Conservation (phyloP, 2,113 vertebrate species). For the Solea solea region DNA sequence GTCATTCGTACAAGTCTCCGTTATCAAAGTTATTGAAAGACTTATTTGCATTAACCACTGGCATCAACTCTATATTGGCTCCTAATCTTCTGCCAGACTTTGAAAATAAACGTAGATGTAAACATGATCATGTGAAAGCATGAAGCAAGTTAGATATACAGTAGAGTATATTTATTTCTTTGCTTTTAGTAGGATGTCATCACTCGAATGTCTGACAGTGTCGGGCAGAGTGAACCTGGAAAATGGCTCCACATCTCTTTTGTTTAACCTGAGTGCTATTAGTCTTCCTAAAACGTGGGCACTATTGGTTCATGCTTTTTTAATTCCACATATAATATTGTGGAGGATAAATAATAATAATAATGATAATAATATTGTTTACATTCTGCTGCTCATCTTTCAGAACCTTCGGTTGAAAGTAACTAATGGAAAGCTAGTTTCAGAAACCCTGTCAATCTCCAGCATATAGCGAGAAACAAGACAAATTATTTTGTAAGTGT, state of each 20-base stretch:
- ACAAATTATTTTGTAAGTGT: background rate
- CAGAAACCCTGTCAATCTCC: background rate
- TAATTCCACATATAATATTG: background rate
- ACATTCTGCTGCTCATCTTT: background rate
- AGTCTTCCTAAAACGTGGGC: background rate
- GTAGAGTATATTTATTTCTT: background rate
- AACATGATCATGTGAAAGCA: constrained; percentile 17
- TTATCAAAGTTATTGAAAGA: constrained; percentile 37
- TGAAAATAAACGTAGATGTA: constrained; percentile 14
- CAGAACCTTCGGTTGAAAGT: background rate
- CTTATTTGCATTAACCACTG: constrained; percentile 10
- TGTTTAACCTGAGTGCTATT: too few relatives aligned
- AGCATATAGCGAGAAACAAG: background rate
- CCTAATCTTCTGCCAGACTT: constrained; percentile 9
- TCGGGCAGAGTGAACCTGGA: too few relatives aligned
- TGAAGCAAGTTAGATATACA: constrained; percentile 4
- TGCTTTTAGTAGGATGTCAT: background rate
- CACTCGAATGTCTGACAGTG: background rate
- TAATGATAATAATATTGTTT: background rate
- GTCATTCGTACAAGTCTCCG: constrained; percentile 29
- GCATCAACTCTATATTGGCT: background rate
- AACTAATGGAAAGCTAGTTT: background rate
- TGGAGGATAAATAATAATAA: too few relatives aligned
- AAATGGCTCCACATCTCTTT: too few relatives aligned
- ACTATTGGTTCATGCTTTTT: background rate